Evolutionary conservation across 2,113 vertebrate species (phyloP).

Genomic region (Amazona guildingii): DNA sequence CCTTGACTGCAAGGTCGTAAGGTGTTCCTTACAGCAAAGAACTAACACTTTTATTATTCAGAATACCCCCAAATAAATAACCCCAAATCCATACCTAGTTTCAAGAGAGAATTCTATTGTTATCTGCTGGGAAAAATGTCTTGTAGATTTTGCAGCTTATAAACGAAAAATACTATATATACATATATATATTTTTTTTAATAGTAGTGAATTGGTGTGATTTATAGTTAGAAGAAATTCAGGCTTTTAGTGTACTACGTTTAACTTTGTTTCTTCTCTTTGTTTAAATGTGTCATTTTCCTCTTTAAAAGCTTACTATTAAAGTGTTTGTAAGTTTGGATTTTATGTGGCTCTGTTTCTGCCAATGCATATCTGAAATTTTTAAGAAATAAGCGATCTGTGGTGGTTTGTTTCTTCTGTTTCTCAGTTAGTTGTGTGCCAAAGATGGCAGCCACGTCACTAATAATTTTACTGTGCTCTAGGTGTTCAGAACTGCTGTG

Average conservation of each 20-base stretch:
- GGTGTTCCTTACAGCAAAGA: neutral
- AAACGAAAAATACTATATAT: neutral
- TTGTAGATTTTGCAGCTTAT: neutral
- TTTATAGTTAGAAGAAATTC: neutral
- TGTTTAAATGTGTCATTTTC: neutral
- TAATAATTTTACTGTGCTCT: neutral
- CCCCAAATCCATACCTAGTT: neutral
- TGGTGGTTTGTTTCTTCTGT: rapidly evolving
- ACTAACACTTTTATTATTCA: neutral
- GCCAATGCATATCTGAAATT: neutral
- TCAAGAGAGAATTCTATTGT: neutral
- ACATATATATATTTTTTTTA: neutral
- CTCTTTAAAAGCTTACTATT: neutral
- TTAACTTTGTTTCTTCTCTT: neutral
- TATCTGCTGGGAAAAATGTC: neutral
- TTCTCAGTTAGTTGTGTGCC: neutral
- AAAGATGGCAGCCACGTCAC: neutral
- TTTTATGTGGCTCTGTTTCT: neutral
- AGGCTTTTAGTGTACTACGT: neutral
- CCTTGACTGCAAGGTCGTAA: neutral
- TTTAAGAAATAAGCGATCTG: neutral
- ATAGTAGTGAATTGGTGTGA: neutral
- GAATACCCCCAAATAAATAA: neutral
- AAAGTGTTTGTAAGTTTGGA: neutral
- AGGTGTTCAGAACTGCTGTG: neutral